A percentile compares a stretch with the other conserved stretches of the same genome.
Conservation (phyloP, 2,888 invertebrate species). For the Drosophila subsilvestris region DNA sequence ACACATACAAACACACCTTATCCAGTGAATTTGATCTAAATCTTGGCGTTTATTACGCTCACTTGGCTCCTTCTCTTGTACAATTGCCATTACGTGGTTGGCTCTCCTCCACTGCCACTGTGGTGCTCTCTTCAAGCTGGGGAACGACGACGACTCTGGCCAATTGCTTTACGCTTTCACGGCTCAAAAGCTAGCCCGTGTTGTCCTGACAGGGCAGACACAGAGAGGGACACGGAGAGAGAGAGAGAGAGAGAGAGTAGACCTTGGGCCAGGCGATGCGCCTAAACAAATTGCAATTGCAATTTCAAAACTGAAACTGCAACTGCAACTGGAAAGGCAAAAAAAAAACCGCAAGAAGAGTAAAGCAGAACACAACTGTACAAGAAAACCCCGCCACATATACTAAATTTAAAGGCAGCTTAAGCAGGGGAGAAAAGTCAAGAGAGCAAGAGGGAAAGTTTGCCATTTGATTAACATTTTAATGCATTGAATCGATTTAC, state of each 20-base stretch:
- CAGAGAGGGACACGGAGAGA: not conserved
- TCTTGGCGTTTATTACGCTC: conserved; percentile 73
- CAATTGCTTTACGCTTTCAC: conserved; percentile 65
- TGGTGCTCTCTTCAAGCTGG: not conserved
- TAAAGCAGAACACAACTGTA: not conserved
- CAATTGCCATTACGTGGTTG: conserved; percentile 47
- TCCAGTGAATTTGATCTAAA: conserved; percentile 51
- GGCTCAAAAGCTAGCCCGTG: conserved; percentile 50
- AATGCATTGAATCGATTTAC: not conserved
- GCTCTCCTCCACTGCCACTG: conserved; percentile 19
- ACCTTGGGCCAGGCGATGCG: conserved; percentile 56
- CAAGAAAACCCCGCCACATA: not conserved
- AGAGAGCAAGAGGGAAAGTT: too few relatives aligned
- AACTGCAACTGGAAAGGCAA: not conserved
- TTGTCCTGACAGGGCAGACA: conserved; percentile 16
- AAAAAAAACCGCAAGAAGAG: not conserved
- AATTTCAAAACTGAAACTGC: conserved; percentile 17
- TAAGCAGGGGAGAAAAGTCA: not conserved
- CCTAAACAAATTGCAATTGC: conserved; percentile 56
- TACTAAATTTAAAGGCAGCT: not conserved
- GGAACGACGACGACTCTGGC: conserved; percentile 23
- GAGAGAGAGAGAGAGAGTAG: conserved; percentile 10
- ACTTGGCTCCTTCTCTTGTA: conserved; percentile 53
- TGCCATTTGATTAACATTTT: not conserved
- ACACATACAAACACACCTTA: not conserved